Evolutionary conservation across 2,888 invertebrate genomes (phyloP), one percentile per base, ranked within the genome.

Genomic region (Opisthograptis luteolata): DNA sequence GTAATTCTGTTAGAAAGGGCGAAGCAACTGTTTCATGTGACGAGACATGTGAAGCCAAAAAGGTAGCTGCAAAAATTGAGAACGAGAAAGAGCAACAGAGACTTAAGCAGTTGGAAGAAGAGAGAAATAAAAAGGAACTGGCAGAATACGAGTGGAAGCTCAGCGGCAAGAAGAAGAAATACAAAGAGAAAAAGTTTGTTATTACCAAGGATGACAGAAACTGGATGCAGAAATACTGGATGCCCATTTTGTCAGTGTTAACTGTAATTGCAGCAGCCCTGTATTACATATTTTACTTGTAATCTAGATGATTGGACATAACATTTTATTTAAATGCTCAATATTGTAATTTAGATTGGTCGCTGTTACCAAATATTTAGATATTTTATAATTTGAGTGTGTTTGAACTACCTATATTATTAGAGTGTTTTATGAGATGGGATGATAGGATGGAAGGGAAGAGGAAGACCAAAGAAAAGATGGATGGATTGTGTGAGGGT

Each of bases 61-160:
- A 92, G 62, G 72, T 87, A 44, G 90, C 92, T n/a, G 82, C 86
- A 37, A 88, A 88, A 59, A 71, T 91, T 12, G 91, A 91, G 34
- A 91, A 91, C 49, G 86, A 92, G 34, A 91, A 91, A 66, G 82
- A 92, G 39, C 92, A 92, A 60, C 91, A 91, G 47, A 92, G 92
- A 64, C 82, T 89, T n/a, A 91, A 87, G 61, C 91, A 92, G 61
- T 57, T 87, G 15, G 94, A 95, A 66, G 94, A 94, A 66, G 87
- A 93, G 45, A 93, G 87, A 57, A 96, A 96, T 81, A 92, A 92
- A 32, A 92, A 92, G 54, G 96, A 96, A 73, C 76, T 96, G 45
- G 95, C 94, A 48, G 94, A 94, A 70, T 96, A 94, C 74, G 94
- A 96, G 70, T 94, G 95, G 81, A 95, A 95, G 77, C 93, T 96